Evolutionary conservation across 2,797 vertebrate genomes (phyloP).

Genomic region (Esox masquinongy): DNA sequence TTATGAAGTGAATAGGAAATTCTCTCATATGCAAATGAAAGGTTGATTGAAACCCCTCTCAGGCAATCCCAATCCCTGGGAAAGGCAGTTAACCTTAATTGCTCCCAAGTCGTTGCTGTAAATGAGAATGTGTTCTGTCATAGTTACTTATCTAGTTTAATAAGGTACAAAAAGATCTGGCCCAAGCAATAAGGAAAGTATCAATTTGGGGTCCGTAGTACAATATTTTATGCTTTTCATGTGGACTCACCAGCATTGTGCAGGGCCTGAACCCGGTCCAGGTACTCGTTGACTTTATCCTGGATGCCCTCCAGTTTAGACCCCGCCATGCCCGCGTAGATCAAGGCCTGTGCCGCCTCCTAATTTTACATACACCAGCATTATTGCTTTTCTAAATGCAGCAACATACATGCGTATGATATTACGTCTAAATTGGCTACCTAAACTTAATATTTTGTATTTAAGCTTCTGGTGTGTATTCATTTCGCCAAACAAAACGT

Average conservation of each 20-base stretch:
- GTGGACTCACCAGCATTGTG: conserved; percentile 84
- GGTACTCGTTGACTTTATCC: conserved; percentile 94
- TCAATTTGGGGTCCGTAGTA: background rate
- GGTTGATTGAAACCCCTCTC: too few species aligned
- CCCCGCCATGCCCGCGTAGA: conserved; percentile 96
- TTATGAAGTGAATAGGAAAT: too few species aligned
- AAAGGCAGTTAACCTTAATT: too few species aligned
- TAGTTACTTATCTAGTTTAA: too few species aligned
- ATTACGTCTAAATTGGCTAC: background rate
- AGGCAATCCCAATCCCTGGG: too few species aligned
- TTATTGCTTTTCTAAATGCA: background rate
- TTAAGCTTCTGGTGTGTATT: background rate
- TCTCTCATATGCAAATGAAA: too few species aligned
- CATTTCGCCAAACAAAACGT: background rate
- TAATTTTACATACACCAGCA: conserved; percentile 49
- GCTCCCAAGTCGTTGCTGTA: too few species aligned
- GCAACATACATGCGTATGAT: background rate
- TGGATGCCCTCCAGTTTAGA: conserved; percentile 94
- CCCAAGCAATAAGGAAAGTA: background rate
- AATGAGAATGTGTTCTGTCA: too few species aligned
- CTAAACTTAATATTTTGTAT: background rate
- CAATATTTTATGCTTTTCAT: background rate
- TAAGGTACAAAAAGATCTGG: background rate
- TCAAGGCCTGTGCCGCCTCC: conserved; percentile 98
- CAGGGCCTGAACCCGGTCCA: conserved; percentile 93